Percentiles rank a stretch among this genome's conserved stretches.
Evolutionary conservation across 2,113 vertebrate species (phyloP).

Genomic region (Pangasianodon hypophthalmus): DNA sequence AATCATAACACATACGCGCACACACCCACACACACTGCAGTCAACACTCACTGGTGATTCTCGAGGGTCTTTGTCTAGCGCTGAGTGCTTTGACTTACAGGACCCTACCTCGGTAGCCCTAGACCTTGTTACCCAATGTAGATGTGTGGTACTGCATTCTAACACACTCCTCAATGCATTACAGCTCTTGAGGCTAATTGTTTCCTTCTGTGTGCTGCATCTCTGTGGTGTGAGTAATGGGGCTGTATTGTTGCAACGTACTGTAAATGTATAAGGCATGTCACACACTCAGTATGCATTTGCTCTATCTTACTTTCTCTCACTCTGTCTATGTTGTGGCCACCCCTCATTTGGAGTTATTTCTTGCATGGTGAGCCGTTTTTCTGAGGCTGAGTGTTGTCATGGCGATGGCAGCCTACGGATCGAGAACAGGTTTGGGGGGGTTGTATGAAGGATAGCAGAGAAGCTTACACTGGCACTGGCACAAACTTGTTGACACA

Average conservation of each 20-base stretch:
- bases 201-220: background rate
- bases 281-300: background rate
- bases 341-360: conserved; percentile 27
- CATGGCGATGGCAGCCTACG: conserved; percentile 77
- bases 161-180: background rate
- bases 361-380: conserved; percentile 46
- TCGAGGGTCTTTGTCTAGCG: background rate
- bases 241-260: background rate
- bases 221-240: background rate
- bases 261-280: conserved; percentile 27
- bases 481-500: conserved; percentile 69
- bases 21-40: background rate
- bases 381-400: conserved; percentile 72
- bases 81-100: background rate
- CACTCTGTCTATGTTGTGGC: background rate
- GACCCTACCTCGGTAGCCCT: background rate
- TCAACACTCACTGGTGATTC: conserved; percentile 18
- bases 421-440: conserved; percentile 47
- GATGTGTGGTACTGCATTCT: conserved; percentile 8
- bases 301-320: conserved; percentile 4
- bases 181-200: background rate
- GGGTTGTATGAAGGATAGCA: conserved; percentile 37
- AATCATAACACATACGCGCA: conserved; percentile 29
- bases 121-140: background rate
- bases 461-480: conserved; percentile 61